Evolutionary conservation across 1,140 invertebrate genomes (phyloP).

Genomic region (Plectrocnemia conspersa): DNA sequence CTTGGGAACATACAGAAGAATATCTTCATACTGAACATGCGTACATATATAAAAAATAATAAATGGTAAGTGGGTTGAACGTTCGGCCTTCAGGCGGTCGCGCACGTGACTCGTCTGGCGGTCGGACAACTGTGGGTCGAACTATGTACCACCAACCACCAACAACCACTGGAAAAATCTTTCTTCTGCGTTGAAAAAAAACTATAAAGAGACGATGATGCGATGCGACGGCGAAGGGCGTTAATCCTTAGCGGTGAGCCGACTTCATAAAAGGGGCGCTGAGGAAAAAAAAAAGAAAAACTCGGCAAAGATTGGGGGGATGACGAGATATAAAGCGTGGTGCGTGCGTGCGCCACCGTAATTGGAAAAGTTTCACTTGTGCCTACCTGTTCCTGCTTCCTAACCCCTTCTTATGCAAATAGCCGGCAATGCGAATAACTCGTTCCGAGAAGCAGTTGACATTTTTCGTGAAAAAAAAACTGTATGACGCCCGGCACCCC

Average conservation of each 20-base stretch:
- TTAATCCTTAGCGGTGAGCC: slow-evolving; percentile 2
- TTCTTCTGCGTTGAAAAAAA: no score
- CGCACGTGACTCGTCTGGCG: slow-evolving; percentile 18
- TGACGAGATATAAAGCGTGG: slow-evolving; percentile 27
- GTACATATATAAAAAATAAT: slow-evolving; percentile 14
- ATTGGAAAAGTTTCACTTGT: slow-evolving; percentile 33
- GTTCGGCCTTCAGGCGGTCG: slow-evolving; percentile 19
- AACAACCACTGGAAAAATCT: no score
- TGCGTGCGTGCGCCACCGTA: slow-evolving; percentile 31
- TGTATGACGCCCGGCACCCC: no score
- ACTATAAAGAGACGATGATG: no score
- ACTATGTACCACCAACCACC: no score
- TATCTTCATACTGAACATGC: background rate
- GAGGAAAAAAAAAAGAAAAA: slow-evolving; percentile 13
- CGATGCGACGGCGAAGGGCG: background rate
- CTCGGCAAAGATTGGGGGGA: slow-evolving; percentile 29
- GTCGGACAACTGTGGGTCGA: slow-evolving; percentile 9
- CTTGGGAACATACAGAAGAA: slow-evolving; percentile 1
- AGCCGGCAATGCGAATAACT: slow-evolving; percentile 3
- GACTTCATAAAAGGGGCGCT: slow-evolving; percentile 7
- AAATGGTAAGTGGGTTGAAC: slow-evolving; percentile 30
- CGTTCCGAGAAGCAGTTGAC: no score
- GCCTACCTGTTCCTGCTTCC: slow-evolving; percentile 18
- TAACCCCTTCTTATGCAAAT: slow-evolving; percentile 34
- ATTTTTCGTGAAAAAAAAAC: no score